These are phyloP conservation scores for Lysiphlebus fabarum DNA, from an alignment of 1,140 invertebrate genomes.

Conservation along the genomic window DNA sequence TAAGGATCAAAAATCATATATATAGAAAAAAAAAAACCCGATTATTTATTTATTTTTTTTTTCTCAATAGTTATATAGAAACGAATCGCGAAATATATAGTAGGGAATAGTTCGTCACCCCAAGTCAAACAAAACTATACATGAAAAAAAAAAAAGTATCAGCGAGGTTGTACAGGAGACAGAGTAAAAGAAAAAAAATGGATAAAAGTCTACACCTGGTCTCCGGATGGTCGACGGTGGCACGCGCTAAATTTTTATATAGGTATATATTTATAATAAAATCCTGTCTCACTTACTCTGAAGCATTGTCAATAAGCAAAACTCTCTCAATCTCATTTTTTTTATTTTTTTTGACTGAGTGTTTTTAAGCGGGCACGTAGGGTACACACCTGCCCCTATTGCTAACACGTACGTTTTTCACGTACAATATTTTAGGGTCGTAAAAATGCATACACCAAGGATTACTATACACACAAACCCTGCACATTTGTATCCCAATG, in stretches of 20 bases:
- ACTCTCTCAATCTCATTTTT: slow-evolving; percentile 21
- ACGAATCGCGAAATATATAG: too few species aligned
- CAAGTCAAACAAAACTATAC: too few species aligned
- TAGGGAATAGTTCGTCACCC: too few species aligned
- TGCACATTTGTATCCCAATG: too few species aligned
- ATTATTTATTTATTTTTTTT: too few species aligned
- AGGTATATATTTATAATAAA: too few species aligned
- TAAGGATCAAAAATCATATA: too few species aligned
- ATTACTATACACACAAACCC: slow-evolving; percentile 34
- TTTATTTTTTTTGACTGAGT: slow-evolving; percentile 23
- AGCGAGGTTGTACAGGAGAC: too few species aligned
- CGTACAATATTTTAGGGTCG: slow-evolving; percentile 37
- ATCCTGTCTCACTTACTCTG: not conserved
- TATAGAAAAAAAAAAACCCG: too few species aligned
- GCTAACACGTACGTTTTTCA: slow-evolving; percentile 37
- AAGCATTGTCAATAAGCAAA: slow-evolving; percentile 14
- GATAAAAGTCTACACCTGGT: slow-evolving; percentile 52
- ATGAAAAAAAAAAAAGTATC: too few species aligned
- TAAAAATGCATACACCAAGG: slow-evolving; percentile 44
- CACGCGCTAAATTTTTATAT: slow-evolving; percentile 40
- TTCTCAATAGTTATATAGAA: too few species aligned
- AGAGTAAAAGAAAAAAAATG: slow-evolving; percentile 43
- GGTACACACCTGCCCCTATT: slow-evolving; percentile 49
- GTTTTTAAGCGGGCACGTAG: slow-evolving; percentile 23
- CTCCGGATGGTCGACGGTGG: slow-evolving; percentile 52